phyloP scores from a whole-genome alignment of 2,888 invertebrate genomes.

The Tipula confusa region DNA sequence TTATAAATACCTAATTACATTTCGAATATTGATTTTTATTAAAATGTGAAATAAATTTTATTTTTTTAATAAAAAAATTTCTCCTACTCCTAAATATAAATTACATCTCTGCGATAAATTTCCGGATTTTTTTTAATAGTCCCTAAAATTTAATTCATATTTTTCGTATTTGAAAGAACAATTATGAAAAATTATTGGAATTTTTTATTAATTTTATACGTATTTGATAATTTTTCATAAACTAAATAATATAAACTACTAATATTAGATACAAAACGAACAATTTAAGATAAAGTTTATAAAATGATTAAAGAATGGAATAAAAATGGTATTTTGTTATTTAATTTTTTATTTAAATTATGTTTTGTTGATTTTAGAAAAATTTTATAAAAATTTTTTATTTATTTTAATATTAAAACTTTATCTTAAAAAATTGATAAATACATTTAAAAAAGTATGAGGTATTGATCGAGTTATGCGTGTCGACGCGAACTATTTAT shows the following conservation, averaged over 20 bases:
- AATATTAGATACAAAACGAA: not conserved
- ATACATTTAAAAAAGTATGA: not conserved
- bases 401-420: not conserved
- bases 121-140: too few species aligned
- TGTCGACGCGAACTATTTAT: not conserved
- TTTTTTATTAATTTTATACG: not conserved
- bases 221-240: not conserved
- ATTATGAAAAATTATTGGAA: not conserved
- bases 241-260: not conserved
- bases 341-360: not conserved
- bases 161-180: not conserved
- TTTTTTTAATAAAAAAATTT: not conserved
- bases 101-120: not conserved
- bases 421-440: not conserved
- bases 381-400: not conserved
- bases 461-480: slow-evolving; percentile 14
- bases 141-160: slow-evolving; percentile 27
- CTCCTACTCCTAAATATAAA: not conserved
- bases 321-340: not conserved
- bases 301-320: not conserved
- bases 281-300: slow-evolving; percentile 14
- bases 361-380: not conserved
- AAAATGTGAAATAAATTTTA: not conserved
- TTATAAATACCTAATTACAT: not conserved
- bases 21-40: not conserved